Base-by-base conservation (phyloP, 1,140 invertebrate genomes). In the Solenopsis fugax region DNA sequence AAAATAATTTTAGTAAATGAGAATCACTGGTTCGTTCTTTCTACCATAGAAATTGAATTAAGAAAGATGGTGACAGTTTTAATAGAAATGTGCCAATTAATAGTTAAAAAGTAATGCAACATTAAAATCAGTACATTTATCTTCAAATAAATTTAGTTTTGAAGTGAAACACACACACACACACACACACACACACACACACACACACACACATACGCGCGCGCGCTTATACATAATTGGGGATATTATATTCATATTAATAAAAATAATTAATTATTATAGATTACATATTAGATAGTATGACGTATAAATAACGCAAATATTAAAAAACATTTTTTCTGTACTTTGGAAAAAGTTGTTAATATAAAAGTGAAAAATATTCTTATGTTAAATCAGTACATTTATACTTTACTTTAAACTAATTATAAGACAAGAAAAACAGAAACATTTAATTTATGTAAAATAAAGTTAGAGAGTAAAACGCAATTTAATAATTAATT, bases 1-100 rank as follows among this genome's bases (percentile, higher is more conserved):
- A 72, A 34, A 52, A 1, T 72, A 41, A 50, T 72, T 50, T 41
- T 50, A 18, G 2, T 50, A 72, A 72, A 29, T 50, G 45, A 72
- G 69, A 72, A 72, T 4, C 45, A 34, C 69, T 71, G 41, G 2
- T 12, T 7, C 13, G 16, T 72, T 29, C 69, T 72, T 72, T 52
- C 48, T 24, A 3, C 4, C 12, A 13, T 21, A 52, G 16, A 72
- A 16, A 21, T 34, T 12, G 24, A 72, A 72, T 72, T 72, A 72
- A 72, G 45, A 72, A 72, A 72, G 45, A 72, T 72, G 45, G 24
- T 45, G 21, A 9, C 16, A 48, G 41, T 50, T 72, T 72, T 29
- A 72, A 72, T 72, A 45, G 21, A 72, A 45, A 72, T 7, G 6
- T 16, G 21, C 16, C 24, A 24, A 52, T 29, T 29, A 29, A 29